Evolutionary conservation across 1,140 invertebrate species (phyloP).

Genomic region (Neoseiulus cucumeris): DNA sequence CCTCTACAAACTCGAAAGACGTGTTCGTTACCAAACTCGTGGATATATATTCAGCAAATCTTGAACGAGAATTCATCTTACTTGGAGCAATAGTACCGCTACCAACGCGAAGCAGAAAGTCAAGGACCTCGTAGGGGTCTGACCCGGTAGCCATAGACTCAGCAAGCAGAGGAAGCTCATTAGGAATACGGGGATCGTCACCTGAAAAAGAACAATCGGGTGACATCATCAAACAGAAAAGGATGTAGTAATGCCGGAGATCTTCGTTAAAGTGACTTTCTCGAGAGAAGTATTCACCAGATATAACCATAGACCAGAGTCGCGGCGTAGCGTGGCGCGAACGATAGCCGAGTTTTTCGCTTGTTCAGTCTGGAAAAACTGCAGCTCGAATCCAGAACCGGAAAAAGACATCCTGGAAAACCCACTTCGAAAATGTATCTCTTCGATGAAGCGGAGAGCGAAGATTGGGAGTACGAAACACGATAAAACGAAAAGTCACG

Average conservation of each 20-base stretch:
- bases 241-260: not conserved
- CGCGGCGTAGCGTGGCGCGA: not conserved
- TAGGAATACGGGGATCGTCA: not conserved
- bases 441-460: not conserved
- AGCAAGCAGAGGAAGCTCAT: not conserved
- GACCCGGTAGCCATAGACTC: not conserved
- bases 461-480: not conserved
- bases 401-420: not conserved
- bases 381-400: no score
- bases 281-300: not conserved
- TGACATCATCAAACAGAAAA: not conserved
- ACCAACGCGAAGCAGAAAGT: not conserved
- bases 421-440: not conserved
- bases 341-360: not conserved
- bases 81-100: not conserved
- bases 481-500: not conserved
- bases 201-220: not conserved
- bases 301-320: not conserved
- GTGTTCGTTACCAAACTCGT: not conserved
- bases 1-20: not conserved
- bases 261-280: not conserved
- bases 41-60: not conserved
- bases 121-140: not conserved
- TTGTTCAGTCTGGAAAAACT: no score
- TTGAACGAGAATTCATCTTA: not conserved